Conservation (phyloP, 2,113 vertebrate species). For the Coturnix japonica region DNA sequence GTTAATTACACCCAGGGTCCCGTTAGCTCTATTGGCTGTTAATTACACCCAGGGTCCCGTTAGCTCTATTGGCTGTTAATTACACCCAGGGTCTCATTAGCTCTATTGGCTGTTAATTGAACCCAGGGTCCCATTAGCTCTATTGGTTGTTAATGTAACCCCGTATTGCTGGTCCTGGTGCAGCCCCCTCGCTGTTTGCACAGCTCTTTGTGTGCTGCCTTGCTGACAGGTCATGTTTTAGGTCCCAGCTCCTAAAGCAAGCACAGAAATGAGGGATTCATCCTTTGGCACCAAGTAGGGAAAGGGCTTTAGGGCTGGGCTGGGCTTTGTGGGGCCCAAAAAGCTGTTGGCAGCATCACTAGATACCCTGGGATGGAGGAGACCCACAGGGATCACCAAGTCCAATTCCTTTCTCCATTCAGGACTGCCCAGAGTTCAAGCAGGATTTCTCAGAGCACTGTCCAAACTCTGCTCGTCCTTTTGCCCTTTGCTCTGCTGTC, state of each 20-base stretch:
- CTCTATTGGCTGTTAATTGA: neutral
- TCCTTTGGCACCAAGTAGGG: accelerated
- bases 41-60: neutral
- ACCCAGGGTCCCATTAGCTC: too few species aligned
- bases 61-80: too few species aligned
- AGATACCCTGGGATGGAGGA: neutral
- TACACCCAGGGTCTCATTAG: too few species aligned
- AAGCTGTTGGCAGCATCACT: neutral
- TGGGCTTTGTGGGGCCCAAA: neutral
- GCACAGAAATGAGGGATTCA: neutral
- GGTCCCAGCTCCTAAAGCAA: neutral
- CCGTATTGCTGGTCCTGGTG: neutral
- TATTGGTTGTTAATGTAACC: too few species aligned
- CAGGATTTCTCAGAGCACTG: neutral
- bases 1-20: neutral
- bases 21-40: too few species aligned
- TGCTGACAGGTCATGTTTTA: neutral
- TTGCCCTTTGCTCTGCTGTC: neutral
- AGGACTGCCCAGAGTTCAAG: neutral
- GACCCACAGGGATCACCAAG: neutral
- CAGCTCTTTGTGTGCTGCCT: accelerated
- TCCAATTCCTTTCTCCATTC: neutral
- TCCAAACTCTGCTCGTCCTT: neutral
- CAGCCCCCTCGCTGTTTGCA: neutral
- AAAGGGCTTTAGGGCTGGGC: neutral